Conservation (phyloP, 2,113 vertebrate species). For the Etheostoma cragini region DNA sequence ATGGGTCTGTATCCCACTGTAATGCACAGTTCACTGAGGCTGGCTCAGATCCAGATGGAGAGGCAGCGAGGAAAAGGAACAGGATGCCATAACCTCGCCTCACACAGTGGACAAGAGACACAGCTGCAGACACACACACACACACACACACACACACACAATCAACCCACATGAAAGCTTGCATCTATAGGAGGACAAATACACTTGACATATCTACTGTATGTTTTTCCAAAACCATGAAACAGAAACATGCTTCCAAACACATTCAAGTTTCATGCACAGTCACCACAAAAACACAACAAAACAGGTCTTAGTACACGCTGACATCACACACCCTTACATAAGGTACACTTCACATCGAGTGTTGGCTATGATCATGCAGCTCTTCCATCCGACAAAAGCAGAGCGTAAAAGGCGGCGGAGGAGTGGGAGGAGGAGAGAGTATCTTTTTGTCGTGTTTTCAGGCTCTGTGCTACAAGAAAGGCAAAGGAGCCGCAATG, state of each 20-base stretch:
- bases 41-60: conserved; percentile 69
- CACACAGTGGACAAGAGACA: conserved; percentile 66
- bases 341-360: not conserved
- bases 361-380: conserved; percentile 15
- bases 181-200: not conserved
- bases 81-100: conserved; percentile 74
- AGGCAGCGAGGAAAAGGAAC: conserved; percentile 74
- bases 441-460: conserved; percentile 35
- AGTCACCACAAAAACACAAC: not conserved
- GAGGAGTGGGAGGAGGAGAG: conserved; percentile 27
- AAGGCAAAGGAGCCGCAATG: conserved; percentile 10
- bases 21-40: conserved; percentile 66
- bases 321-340: not conserved
- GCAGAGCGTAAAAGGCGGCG: conserved; percentile 24
- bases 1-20: conserved; percentile 62
- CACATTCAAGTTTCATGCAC: not conserved
- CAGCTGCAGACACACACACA: conserved; percentile 67
- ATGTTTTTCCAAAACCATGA: not conserved
- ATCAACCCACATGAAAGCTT: conserved; percentile 59
- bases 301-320: not conserved
- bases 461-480: conserved; percentile 10
- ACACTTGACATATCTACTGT: not conserved
- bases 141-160: conserved; percentile 44
- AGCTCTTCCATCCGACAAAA: conserved; percentile 18
- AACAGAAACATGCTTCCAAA: not conserved